Base-by-base conservation (phyloP, 1,140 invertebrate species). In the Brachionus angularis region DNA sequence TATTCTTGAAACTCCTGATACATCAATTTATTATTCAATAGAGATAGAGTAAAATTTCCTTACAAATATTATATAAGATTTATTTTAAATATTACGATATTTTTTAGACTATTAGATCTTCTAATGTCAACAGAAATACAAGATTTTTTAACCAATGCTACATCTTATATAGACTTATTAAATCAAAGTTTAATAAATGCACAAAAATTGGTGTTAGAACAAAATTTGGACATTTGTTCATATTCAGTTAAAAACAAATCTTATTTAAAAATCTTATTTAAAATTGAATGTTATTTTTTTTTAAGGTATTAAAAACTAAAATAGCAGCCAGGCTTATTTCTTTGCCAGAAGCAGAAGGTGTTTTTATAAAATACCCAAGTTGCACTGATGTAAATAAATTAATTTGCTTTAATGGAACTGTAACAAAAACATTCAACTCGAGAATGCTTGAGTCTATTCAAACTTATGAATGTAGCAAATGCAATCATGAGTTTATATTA, bases 371-470 rank as follows among this genome's bases (percentile, higher is more conserved):
- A 27, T 67, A 67, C 16, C 62, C 62, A 21, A 23, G 14, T 34
- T 47, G 42, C n/a, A 34, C 27, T 1, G 42, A 67, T n/a, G 47
- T 67, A 16, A 67, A 67, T 23, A 67, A 67, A 50, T 25, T 67
- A 18, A 47, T 67, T n/a, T 12, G 47, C 16, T 67, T 67, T 27
- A 50, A 67, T 18, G 62, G 62, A 18, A 67, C 62, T 5, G 62
- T 67, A 5, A 67, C 62, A 25, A 67, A 67, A 21, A 50, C 62
- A 3, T 67, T 27, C 23, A 47, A 18, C 16, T 23, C 62, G 29
- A 18, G 62, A 8, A 18, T 67, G 14, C 5, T 67, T 10, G 62
- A 67, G 27, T 67, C 47, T 12, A n/a, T 46, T 18, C 62, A 67
- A 47, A 47, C 42, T 16, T 67, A 33, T 36, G 18, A 67, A 12